Conservation (phyloP, 2,888 invertebrate genomes). For the Phymatocera aterrima region DNA sequence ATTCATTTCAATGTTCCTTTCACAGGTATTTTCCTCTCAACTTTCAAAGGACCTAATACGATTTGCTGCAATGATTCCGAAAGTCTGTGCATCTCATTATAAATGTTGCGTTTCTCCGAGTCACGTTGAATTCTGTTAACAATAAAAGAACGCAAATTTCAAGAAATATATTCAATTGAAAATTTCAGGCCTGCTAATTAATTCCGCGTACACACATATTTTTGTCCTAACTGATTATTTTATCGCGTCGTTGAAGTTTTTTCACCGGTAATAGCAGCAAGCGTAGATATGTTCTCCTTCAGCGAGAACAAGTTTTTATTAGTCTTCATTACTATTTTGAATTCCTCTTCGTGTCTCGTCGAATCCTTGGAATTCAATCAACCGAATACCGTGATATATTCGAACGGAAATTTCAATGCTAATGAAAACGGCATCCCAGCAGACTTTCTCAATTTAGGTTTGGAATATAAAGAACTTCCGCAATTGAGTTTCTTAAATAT, state of each 20-base stretch:
- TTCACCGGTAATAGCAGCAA: not conserved
- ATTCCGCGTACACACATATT: too few species aligned
- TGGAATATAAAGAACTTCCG: conserved; percentile 26
- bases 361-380: conserved; percentile 22
- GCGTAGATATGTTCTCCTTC: conserved; percentile 3
- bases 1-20: not conserved
- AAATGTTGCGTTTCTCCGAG: not conserved
- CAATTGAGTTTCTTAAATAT: not conserved
- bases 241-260: not conserved
- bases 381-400: not conserved
- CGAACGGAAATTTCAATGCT: not conserved
- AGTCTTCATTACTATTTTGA: not conserved
- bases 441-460: conserved; percentile 49
- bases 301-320: not conserved
- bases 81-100: not conserved
- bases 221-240: not conserved
- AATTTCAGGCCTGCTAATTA: too few species aligned
- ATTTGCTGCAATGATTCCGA: not conserved
- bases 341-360: too few species aligned
- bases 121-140: not conserved
- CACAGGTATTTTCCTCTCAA: not conserved
- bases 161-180: too few species aligned
- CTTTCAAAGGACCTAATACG: not conserved
- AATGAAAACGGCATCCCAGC: not conserved
- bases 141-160: not conserved